Evolutionary conservation across 2,113 vertebrate species (phyloP).

Genomic region (Sminthopsis crassicaudata): DNA sequence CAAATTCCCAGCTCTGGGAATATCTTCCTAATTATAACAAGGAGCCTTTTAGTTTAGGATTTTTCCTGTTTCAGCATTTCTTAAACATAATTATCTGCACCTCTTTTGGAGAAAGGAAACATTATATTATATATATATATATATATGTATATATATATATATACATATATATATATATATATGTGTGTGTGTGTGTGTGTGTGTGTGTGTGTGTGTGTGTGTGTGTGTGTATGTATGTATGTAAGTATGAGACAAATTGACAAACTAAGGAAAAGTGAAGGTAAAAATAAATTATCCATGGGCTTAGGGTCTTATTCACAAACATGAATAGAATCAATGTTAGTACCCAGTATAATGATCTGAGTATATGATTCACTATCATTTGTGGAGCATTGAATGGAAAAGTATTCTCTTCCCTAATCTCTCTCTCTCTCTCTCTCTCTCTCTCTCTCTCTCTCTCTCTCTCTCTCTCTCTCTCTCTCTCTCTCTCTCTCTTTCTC

Average conservation of each 20-base stretch:
- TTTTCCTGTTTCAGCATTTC: constrained; percentile 37
- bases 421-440: too few relatives aligned
- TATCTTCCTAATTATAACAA: constrained; percentile 7
- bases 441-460: too few relatives aligned
- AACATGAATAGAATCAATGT: neutral
- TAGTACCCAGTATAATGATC: neutral
- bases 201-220: too few relatives aligned
- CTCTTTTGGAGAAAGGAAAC: neutral
- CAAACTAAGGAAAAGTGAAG: neutral
- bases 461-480: too few relatives aligned
- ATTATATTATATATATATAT: neutral
- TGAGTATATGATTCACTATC: neutral
- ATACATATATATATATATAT: too few relatives aligned
- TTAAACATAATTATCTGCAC: neutral
- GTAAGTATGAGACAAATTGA: neutral
- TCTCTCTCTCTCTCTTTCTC: too few relatives aligned
- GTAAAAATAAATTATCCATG: neutral
- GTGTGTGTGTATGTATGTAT: too few relatives aligned
- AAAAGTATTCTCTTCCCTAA: neutral
- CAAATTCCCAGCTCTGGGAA: constrained; percentile 45
- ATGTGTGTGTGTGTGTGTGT: too few relatives aligned
- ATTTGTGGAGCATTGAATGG: neutral
- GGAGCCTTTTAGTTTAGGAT: neutral
- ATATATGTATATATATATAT: too few relatives aligned
- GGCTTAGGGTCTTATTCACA: neutral